Conservation (phyloP, 2,797 vertebrate species). For the Rhabdomys pumilio region DNA sequence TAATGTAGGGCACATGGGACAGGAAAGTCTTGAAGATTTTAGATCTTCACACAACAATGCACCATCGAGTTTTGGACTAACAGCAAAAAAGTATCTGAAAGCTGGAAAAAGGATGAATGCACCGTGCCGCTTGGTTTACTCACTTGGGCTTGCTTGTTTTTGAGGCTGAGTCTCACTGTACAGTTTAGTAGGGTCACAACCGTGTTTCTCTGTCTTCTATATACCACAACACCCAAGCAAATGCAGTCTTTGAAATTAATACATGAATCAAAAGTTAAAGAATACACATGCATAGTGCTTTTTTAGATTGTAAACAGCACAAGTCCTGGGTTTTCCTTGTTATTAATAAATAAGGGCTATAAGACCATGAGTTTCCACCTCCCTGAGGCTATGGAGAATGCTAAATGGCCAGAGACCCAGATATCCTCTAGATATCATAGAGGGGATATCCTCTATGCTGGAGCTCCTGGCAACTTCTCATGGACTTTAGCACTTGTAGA, state of each 20-base stretch:
- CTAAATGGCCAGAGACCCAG: neutral
- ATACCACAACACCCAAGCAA: neutral
- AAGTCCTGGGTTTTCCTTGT: neutral
- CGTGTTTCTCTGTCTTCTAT: too few species aligned
- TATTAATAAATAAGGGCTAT: neutral
- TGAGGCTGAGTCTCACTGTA: neutral
- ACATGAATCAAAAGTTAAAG: neutral
- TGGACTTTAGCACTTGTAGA: neutral
- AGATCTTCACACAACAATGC: neutral
- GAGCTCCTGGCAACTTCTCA: neutral
- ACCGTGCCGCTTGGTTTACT: neutral
- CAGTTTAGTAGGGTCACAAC: neutral
- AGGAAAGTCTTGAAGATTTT: neutral
- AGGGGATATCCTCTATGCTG: neutral
- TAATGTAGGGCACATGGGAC: neutral
- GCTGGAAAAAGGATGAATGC: neutral
- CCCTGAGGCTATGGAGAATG: neutral
- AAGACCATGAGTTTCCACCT: neutral
- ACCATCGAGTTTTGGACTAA: neutral
- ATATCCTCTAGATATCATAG: too few species aligned
- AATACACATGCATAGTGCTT: neutral
- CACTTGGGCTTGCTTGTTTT: neutral
- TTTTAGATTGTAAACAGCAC: neutral
- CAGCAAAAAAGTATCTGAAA: slow-evolving; percentile 24
- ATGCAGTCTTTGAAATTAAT: neutral